Percentiles rank a stretch among this genome's conserved stretches.
These are phyloP conservation scores for Mastigias papua DNA, from an alignment of 30 jellyfish, hydroid and myxozoan genomes.

Conservation along the genomic window DNA sequence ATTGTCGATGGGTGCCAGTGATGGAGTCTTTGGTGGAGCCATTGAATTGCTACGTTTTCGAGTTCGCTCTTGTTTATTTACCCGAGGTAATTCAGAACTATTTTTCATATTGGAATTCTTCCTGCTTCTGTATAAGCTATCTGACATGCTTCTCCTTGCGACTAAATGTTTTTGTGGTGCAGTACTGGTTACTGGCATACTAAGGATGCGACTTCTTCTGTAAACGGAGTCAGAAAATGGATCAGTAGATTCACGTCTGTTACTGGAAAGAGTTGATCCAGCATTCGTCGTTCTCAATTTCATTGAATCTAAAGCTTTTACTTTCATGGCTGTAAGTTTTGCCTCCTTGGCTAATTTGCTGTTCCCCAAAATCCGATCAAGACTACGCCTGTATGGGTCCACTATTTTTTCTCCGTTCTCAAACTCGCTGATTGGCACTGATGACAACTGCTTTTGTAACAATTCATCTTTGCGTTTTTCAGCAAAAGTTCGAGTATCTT, in stretches of 20 bases:
- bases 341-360: constrained; percentile 76
- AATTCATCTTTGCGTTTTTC: constrained; percentile 57
- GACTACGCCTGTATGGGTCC: constrained; percentile 68
- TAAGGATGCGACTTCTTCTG: constrained; percentile 53
- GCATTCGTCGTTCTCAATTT: constrained; percentile 12
- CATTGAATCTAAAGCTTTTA: constrained; percentile 62
- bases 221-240: constrained; percentile 31
- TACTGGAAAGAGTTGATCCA: not conserved
- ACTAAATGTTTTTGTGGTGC: constrained; percentile 13
- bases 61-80: constrained; percentile 4
- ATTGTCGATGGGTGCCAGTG: constrained; percentile 31
- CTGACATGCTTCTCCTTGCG: constrained; percentile 68
- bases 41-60: constrained; percentile 72
- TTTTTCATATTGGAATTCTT: not conserved
- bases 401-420: constrained; percentile 13
- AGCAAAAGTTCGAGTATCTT: constrained; percentile 56
- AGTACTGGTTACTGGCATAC: constrained; percentile 45
- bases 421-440: constrained; percentile 51
- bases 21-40: constrained; percentile 45
- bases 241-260: constrained; percentile 32
- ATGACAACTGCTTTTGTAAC: constrained; percentile 47
- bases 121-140: not conserved
- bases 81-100: not conserved
- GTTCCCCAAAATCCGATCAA: constrained; percentile 67
- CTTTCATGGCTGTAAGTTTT: constrained; percentile 68